Conservation (phyloP, 2,888 invertebrate species). For the Cosmopolites sordidus region DNA sequence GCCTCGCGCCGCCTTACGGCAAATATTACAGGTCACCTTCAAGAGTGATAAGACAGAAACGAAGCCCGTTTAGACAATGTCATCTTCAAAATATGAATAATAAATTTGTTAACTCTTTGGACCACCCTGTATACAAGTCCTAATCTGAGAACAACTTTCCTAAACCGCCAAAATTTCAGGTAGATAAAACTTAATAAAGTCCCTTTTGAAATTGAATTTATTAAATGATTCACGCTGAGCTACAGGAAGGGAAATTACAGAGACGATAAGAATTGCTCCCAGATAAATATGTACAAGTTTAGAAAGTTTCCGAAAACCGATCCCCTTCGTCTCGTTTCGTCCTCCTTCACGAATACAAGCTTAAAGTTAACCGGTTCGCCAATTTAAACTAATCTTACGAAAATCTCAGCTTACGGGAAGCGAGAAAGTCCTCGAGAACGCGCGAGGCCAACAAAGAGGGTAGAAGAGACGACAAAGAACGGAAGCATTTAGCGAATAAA, state of each 20-base stretch:
- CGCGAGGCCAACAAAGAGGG: slow-evolving; percentile 11
- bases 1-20: too few relatives aligned
- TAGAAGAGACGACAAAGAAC: slow-evolving; percentile 42
- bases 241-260: neutral
- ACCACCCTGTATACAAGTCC: too few relatives aligned
- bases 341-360: neutral
- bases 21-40: too few relatives aligned
- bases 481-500: slow-evolving; percentile 48
- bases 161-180: too few relatives aligned
- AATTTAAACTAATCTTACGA: slow-evolving; percentile 50
- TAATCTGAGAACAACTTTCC: too few relatives aligned
- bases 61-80: too few relatives aligned
- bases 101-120: too few relatives aligned
- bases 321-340: neutral
- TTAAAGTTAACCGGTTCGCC: slow-evolving; percentile 25
- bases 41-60: too few relatives aligned
- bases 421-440: slow-evolving; percentile 28
- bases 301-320: slow-evolving; percentile 3
- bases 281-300: slow-evolving; percentile 11
- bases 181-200: neutral
- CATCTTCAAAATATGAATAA: too few relatives aligned
- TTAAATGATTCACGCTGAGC: neutral
- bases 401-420: slow-evolving; percentile 43
- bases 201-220: neutral
- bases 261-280: slow-evolving; percentile 3